Evolutionary conservation across 2,888 invertebrate genomes (phyloP), one percentile per base, ranked within the genome.

Genomic region (Platycheirus rosarum): DNA sequence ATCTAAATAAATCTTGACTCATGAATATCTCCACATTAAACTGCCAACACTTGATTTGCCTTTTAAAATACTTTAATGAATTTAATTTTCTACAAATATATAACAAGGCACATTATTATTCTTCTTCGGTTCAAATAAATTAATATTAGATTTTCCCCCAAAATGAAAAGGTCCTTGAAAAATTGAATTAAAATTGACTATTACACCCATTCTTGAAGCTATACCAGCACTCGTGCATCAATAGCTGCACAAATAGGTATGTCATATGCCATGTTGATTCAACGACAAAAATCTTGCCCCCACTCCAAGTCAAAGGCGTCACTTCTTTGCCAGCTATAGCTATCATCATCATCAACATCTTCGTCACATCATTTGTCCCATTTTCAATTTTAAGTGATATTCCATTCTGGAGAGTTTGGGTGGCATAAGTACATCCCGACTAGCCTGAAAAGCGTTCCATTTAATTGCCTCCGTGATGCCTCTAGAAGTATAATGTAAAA

Each of bases 101-200:
- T n/a, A n/a, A n/a, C n/a, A n/a, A n/a, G n/a, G n/a, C n/a, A n/a
- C n/a, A n/a, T n/a, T n/a, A n/a, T n/a, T n/a, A n/a, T n/a, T 78
- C 51, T 70, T 75, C 57, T 49, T 80, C 20, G 42, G 63, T 69
- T 65, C 49, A 57, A 68, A 74, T 74, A 68, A 74, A 75, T 75
- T 69, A 65, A 42, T 65, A 69, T 79, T 79, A 70, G 65, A 79
- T 80, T 80, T 78, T 11, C 62, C 69, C 46, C 29, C 57, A 44
- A 65, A 80, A 69, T 65, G 57, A 75, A 80, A 75, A 80, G 69
- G 75, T 51, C 75, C 65, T 44, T 6, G 9, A 2, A 11, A 80
- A 80, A 80, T 80, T 70, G 65, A 75, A 80, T 80, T 80, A 80
- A 75, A 80, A 75, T 80, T 65, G 79, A 80, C 79, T 80, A 79